Conservation (phyloP, 2,888 invertebrate species). For the Alloplasta piceator region DNA sequence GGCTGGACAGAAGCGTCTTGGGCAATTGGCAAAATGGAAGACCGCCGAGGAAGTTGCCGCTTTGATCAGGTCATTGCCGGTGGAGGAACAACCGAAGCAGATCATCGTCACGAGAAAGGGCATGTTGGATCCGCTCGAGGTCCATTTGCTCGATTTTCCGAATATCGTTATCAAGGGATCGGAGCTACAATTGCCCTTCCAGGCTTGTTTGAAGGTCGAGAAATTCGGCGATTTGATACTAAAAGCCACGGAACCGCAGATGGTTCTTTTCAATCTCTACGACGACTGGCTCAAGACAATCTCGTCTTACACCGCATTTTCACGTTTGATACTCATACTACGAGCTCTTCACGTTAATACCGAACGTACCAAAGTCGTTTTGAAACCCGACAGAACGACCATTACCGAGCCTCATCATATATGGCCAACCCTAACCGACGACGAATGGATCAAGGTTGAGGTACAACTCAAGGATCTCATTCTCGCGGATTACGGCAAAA, state of each 20-base stretch:
- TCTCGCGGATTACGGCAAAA: constrained; percentile 99
- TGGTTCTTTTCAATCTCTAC: constrained; percentile 99
- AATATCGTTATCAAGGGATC: constrained; percentile 99
- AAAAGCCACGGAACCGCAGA: constrained; percentile 99
- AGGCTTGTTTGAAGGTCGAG: constrained; percentile 99
- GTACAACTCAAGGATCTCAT: constrained; percentile 99
- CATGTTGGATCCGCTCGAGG: constrained; percentile 99
- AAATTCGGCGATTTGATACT: constrained; percentile 99
- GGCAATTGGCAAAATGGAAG: constrained; percentile 99
- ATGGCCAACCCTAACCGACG: constrained; percentile 98
- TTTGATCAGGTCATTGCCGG: constrained; percentile 98
- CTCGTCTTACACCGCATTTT: constrained; percentile 99
- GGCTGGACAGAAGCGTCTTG: constrained; percentile 99
- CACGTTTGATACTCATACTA: constrained; percentile 97
- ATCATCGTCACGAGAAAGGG: constrained; percentile 99
- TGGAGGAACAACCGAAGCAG: constrained; percentile 99
- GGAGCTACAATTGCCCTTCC: constrained; percentile 99
- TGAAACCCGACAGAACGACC: constrained; percentile 99
- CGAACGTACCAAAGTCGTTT: constrained; percentile 98
- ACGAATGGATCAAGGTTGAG: constrained; percentile 99
- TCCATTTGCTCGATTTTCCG: constrained; percentile 99
- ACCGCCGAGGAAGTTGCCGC: constrained; percentile 99
- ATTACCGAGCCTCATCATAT: constrained; percentile 99
- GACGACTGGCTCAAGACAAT: constrained; percentile 99
- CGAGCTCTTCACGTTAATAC: constrained; percentile 99